Evolutionary conservation across 37 sponge, comb jelly and placozoan genomes (phyloP), one percentile per base, ranked within the genome.

Genomic region (Beroe ovata): DNA sequence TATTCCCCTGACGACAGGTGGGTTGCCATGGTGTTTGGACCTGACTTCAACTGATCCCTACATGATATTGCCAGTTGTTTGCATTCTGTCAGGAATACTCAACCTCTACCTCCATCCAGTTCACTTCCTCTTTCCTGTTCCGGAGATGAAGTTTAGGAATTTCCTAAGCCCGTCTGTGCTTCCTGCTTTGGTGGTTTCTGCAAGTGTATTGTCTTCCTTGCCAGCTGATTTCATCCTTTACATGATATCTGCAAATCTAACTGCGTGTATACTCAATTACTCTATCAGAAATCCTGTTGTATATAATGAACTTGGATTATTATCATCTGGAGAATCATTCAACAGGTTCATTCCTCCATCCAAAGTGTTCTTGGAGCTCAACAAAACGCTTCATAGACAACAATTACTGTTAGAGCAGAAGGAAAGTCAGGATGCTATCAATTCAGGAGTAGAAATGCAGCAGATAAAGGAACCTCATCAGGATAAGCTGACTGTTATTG

Each of bases 271-370:
- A n/a, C 26, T 77, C 22, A 42, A 42, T 42, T 21, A 20, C 38
- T 33, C 28, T 4, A 21, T 77, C 26, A 8, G 38, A 41, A n/a
- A 38, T 16, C 54, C 42, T 39, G 38, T 2, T 21, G 47, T 77
- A 22, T 77, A 39, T 4, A 21, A 19, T 36, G 84, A 39, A 42
- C n/a, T 77, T 1, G 84, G 84, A 18, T 26, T 77, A 4, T 36
- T 77, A 3, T 77, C 84, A n/a, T 8, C 54, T 0, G 16, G 28
- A 4, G 84, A 77, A 23, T 21, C 54, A 4, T 4, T 77, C 54
- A 77, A 77, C 23, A 38, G 84, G 28, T 11, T 77, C 84, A 39
- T 77, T 40, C 84, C 84, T 42, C 84, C 84, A 8, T 30, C 84
- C 21, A 21, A 30, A 42, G 3, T 25, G 1, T 42, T 77, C 47